Conservation (phyloP, 2,113 vertebrate genomes). For the Hypocryptadius cinnamomeus region DNA sequence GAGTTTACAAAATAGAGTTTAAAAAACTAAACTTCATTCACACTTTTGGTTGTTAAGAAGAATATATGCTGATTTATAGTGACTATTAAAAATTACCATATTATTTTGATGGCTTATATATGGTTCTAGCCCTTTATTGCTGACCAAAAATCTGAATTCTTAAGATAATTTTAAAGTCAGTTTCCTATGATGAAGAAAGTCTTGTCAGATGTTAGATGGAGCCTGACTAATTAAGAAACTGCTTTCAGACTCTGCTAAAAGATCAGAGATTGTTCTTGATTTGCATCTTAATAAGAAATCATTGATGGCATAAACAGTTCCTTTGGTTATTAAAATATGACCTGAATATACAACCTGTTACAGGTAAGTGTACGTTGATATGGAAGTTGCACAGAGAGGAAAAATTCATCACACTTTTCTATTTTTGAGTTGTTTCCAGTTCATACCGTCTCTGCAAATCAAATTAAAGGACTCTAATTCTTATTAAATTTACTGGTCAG, state of each 20-base stretch:
- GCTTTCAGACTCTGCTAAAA: not conserved
- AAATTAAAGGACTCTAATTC: not conserved
- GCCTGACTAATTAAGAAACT: conserved; percentile 5
- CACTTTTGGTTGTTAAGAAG: not conserved
- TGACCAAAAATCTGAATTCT: not conserved
- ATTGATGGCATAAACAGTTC: not conserved
- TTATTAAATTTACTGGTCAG: not conserved
- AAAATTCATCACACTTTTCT: not conserved
- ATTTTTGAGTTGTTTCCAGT: not conserved
- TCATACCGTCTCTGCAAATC: not conserved
- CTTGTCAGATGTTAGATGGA: not conserved
- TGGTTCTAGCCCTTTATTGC: not conserved
- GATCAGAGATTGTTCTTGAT: not conserved
- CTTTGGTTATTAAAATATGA: not conserved
- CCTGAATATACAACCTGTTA: not conserved
- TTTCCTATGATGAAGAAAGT: not conserved
- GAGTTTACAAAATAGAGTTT: not conserved
- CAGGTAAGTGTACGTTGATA: not conserved
- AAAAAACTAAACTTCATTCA: not conserved
- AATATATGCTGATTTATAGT: not conserved
- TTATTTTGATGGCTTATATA: not conserved
- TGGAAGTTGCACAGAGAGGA: not conserved
- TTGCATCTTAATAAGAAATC: conserved; percentile 26
- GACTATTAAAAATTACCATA: not conserved
- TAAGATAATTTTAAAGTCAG: not conserved